Percentiles rank a stretch among this genome's conserved stretches.
Conservation (phyloP, 2,113 vertebrate species). For the Siphamia tubifer region DNA sequence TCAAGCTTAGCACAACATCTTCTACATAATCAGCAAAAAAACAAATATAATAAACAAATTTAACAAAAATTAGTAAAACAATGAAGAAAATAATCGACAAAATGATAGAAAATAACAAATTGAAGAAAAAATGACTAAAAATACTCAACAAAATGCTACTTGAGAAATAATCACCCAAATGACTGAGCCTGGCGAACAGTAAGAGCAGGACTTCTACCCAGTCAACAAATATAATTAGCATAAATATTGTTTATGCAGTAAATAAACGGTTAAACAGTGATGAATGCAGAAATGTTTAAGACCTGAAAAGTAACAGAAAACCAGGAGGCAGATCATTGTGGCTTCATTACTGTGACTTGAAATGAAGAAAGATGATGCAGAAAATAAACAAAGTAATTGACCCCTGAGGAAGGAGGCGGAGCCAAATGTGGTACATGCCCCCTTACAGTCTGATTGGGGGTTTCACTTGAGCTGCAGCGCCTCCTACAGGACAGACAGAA, state of each 20-base stretch:
- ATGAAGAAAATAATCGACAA: too few species aligned
- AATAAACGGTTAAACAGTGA: not conserved
- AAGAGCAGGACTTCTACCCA: too few species aligned
- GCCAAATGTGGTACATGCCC: not conserved
- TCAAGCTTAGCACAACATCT: too few species aligned
- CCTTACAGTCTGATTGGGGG: not conserved
- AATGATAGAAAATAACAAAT: too few species aligned
- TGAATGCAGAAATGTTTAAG: not conserved
- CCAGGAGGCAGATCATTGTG: not conserved
- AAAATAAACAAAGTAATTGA: not conserved
- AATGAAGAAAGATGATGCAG: accelerated
- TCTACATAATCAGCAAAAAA: too few species aligned
- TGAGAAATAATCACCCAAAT: too few species aligned
- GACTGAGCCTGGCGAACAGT: too few species aligned
- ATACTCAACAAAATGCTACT: too few species aligned
- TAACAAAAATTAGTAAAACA: too few species aligned
- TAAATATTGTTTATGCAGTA: not conserved
- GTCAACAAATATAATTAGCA: not conserved
- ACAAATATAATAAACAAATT: too few species aligned
- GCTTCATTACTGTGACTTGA: not conserved
- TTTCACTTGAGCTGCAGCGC: not conserved
- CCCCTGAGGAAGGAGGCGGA: not conserved
- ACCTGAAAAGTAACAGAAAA: slow-evolving; percentile 5
- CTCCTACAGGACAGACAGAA: not conserved
- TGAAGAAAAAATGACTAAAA: too few species aligned